Percentiles rank a stretch among this genome's conserved stretches.
Evolutionary conservation across 2,888 invertebrate species (phyloP).

Genomic region (Parnassius apollo): DNA sequence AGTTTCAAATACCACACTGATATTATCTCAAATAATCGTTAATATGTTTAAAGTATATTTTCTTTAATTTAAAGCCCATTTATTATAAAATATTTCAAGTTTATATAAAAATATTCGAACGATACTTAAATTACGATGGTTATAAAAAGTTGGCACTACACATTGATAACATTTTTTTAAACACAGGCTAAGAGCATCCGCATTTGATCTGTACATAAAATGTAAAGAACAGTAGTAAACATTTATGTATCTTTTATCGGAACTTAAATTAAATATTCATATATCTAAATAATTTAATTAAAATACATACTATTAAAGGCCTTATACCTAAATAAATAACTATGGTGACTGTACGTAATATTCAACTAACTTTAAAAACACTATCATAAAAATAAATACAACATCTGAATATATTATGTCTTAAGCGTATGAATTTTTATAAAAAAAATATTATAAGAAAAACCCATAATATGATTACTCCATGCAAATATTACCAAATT

Average conservation of each 20-base stretch:
- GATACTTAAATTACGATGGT: background rate
- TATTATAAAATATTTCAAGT: too few species aligned
- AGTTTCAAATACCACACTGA: too few species aligned
- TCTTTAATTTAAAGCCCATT: too few species aligned
- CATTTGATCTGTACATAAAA: constrained; percentile 3
- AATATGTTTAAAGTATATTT: background rate
- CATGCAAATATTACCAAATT: background rate
- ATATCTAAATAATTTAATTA: background rate
- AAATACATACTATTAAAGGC: constrained; percentile 2
- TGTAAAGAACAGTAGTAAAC: constrained; percentile 1
- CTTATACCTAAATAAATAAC: constrained; percentile 4
- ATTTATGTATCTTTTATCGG: constrained; percentile 13
- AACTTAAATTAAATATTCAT: background rate
- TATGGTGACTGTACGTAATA: constrained; percentile 7
- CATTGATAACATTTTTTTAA: background rate
- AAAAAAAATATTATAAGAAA: too few species aligned
- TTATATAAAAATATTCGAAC: background rate
- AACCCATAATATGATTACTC: background rate
- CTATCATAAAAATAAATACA: background rate
- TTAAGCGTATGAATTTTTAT: too few species aligned
- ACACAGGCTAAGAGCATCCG: constrained; percentile 9
- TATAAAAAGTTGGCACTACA: constrained; percentile 17
- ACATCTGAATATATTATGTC: too few species aligned
- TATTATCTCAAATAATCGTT: too few species aligned
- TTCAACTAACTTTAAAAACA: background rate